Base-by-base conservation (phyloP, 2,797 vertebrate genomes). In the Parauchenoglanis ngamensis region DNA sequence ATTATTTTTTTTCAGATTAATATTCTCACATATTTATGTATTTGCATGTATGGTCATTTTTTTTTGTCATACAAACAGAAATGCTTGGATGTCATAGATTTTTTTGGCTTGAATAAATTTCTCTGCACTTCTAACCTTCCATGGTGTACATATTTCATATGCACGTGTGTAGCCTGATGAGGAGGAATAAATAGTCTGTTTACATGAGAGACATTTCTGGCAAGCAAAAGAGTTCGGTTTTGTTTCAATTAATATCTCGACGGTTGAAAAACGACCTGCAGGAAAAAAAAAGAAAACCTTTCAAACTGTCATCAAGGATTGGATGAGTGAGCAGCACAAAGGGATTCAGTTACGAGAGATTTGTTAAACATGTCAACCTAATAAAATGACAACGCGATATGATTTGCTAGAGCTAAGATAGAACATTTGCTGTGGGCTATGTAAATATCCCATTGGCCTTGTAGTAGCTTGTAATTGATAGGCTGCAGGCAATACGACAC, bases 291-390 rank as follows among this genome's bases (percentile, higher is more conserved):
- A 49, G 7, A 49, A 49, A 49, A 49, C 46, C 79, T 76, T 73
- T 90, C 86, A 89, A 89, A 85, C 84, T 90, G 90, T 85, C 86
- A 84, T 78, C 54, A n/a, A 31, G 87, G 57, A 76, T 70, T 84
- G 87, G 68, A 76, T 17, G 84, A 46, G 61, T 28, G n/a, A 7
- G 10, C 23, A 21, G 61, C 63, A 83, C 65, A 86, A 86, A 86
- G 31, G 79, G 59, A 86, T 88, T 89, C 78, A 46, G 83, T 89
- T 89, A 88, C 90, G 82, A 68, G 83, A 75, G 76, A 86, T 87
- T 87, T 88, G 80, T 85, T 86, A 56, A 82, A 72, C 56, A 83
- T 25, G 67, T 88, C 73, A 85, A 75, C 40, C 11, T 75, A 75
- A 73, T 83, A 80, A 57, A 85, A 61, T 72, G 44, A 84, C 59